Evolutionary conservation across 2,113 vertebrate genomes (phyloP), one percentile per base, ranked within the genome.

Genomic region (Epinephelus moara): DNA sequence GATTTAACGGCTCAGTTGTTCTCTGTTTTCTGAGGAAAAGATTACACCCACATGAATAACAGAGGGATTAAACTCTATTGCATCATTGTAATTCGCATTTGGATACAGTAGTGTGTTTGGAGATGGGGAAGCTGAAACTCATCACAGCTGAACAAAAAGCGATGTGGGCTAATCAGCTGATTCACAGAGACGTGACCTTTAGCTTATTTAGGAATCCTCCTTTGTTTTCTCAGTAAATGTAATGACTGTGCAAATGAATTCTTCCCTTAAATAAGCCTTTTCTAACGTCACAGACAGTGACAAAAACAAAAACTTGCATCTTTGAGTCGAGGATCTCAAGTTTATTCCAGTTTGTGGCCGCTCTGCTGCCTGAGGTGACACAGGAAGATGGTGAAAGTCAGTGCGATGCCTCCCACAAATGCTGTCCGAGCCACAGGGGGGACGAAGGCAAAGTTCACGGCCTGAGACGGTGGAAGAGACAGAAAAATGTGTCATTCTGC

Each of bases 381-480:
- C 53, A 96, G 82, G 81, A 90, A 96, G 47, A 95, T 86, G 7
- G 96, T 96, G 90, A 96, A 96, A 27, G 87, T 66, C 25, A 96
- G 85, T 1, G 93, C 80, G 0, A 93, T 91, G 21, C 89, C 94
- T 85, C 96, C 95, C 23, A 95, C 87, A 85, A 96, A 96, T 63
- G 89, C 90, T 2, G 94, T 96, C 15, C 94, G 93, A 14, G 94
- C 95, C 81, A 95, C 93, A 15, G 94, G 95, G 0, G 96, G 96
- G 13, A 96, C 88, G 68, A 96, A 75, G 2, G 93, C 82, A 78
- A 96, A 96, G 88, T 96, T 96, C 77, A 96, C 87, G 2, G 91
- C 94, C 96, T 96, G 88, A 56, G 23, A 72, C 2, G 12, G 47
- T 25, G 49, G 47, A 64, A 66, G 37, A 52, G 17, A 78, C 60